Evolutionary conservation across 2,888 invertebrate genomes (phyloP).

Genomic region (Scaptomyza parva): DNA sequence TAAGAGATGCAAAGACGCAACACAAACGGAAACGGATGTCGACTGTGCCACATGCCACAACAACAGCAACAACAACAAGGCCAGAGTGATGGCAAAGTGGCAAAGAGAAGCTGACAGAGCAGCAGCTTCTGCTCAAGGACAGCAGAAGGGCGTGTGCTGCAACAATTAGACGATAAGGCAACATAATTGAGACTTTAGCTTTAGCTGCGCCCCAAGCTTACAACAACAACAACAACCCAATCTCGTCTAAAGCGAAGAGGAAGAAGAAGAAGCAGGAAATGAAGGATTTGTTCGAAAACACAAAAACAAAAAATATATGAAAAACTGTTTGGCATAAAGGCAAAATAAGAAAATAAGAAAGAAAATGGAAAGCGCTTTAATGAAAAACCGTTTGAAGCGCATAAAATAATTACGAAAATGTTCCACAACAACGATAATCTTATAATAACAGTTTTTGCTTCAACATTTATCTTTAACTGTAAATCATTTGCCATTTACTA

Average conservation of each 20-base stretch:
- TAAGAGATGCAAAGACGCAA: slow-evolving; percentile 14
- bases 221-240: too few relatives aligned
- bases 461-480: too few relatives aligned
- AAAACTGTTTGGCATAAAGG: slow-evolving; percentile 5
- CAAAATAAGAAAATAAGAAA: not conserved
- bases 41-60: slow-evolving; percentile 44
- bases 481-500: not conserved
- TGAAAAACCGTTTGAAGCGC: not conserved
- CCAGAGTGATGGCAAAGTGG: not conserved
- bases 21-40: slow-evolving; percentile 70
- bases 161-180: slow-evolving; percentile 70
- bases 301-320: not conserved
- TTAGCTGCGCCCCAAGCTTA: slow-evolving; percentile 22
- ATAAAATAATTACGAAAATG: too few relatives aligned
- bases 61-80: not conserved
- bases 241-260: not conserved
- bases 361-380: slow-evolving; percentile 7
- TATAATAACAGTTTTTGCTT: too few relatives aligned
- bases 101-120: slow-evolving; percentile 1
- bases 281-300: slow-evolving; percentile 39
- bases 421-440: too few relatives aligned
- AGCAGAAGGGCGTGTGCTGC: slow-evolving; percentile 44
- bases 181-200: slow-evolving; percentile 54
- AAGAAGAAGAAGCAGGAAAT: slow-evolving; percentile 48
- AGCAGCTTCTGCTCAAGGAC: slow-evolving; percentile 43